Percentiles rank a stretch among this genome's conserved stretches.
Conservation (phyloP, 2,113 vertebrate species). For the Myrmecophaga tridactyla region DNA sequence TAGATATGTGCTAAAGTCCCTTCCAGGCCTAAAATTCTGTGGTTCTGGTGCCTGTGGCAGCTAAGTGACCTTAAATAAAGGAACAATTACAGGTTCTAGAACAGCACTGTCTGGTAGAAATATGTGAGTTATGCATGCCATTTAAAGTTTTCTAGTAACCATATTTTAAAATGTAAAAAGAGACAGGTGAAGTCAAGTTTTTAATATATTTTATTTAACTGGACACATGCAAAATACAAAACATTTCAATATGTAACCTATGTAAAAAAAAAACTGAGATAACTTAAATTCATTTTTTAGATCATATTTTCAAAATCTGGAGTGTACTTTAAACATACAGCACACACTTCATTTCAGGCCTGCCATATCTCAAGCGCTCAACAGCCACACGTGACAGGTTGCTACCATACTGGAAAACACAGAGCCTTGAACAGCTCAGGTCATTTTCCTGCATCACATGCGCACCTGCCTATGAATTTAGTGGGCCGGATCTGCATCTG, state of each 20-base stretch:
- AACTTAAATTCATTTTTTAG: background rate
- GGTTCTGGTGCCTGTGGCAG: background rate
- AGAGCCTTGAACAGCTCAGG: background rate
- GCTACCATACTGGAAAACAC: background rate
- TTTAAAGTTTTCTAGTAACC: background rate
- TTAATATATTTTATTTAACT: background rate
- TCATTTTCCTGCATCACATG: background rate
- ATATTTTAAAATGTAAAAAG: background rate
- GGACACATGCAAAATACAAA: background rate
- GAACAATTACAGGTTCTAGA: background rate
- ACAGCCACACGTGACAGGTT: background rate
- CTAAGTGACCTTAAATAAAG: conserved; percentile 8
- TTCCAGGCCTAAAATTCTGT: background rate
- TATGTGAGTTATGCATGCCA: background rate
- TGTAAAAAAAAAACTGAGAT: background rate
- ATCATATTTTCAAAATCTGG: background rate
- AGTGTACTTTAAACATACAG: background rate
- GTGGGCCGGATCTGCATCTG: background rate
- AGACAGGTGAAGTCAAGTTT: background rate
- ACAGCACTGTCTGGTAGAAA: background rate
- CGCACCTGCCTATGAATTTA: background rate
- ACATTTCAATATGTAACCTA: background rate
- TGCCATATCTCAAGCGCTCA: background rate
- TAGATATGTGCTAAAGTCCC: background rate
- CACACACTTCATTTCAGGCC: background rate